Conservation (phyloP, 2,888 invertebrate genomes). For the Sinohyriopsis cumingii region DNA sequence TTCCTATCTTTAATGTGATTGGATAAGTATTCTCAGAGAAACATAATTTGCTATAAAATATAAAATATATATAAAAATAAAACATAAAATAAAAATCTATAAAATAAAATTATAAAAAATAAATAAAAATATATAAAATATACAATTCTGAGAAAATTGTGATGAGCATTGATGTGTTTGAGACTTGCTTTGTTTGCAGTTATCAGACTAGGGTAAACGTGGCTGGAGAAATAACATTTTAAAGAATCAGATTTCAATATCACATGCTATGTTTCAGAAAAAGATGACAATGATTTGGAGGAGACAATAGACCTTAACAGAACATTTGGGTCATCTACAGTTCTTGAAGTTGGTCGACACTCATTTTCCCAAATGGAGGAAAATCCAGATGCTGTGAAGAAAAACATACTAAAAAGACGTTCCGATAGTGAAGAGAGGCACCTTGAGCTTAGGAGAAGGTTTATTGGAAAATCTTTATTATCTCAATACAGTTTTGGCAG, state of each 20-base stretch:
- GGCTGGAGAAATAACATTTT: background rate
- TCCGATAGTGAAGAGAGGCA: conserved; percentile 37
- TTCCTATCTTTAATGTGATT: too few relatives aligned
- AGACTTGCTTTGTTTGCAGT: too few relatives aligned
- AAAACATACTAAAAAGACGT: conserved; percentile 26
- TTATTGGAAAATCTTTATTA: background rate
- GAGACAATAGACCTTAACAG: conserved; percentile 76
- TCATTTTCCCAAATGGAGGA: conserved; percentile 89
- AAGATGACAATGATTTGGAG: conserved; percentile 64
- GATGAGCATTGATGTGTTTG: too few relatives aligned
- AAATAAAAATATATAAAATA: too few relatives aligned
- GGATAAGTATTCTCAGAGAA: too few relatives aligned
- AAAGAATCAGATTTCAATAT: background rate
- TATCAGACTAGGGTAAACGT: background rate
- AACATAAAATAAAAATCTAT: too few relatives aligned
- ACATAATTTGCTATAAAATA: too few relatives aligned
- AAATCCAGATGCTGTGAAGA: conserved; percentile 80
- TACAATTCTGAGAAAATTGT: too few relatives aligned
- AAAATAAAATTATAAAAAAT: too few relatives aligned
- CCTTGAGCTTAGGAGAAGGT: conserved; percentile 50
- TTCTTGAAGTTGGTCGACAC: conserved; percentile 79
- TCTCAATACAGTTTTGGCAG: background rate
- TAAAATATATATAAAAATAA: too few relatives aligned
- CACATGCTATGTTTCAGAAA: background rate
- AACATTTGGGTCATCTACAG: conserved; percentile 77